Percentiles rank a stretch among this genome's conserved stretches.
Conservation (phyloP, 2,797 vertebrate genomes). For the Oceanodroma leucorhoa region DNA sequence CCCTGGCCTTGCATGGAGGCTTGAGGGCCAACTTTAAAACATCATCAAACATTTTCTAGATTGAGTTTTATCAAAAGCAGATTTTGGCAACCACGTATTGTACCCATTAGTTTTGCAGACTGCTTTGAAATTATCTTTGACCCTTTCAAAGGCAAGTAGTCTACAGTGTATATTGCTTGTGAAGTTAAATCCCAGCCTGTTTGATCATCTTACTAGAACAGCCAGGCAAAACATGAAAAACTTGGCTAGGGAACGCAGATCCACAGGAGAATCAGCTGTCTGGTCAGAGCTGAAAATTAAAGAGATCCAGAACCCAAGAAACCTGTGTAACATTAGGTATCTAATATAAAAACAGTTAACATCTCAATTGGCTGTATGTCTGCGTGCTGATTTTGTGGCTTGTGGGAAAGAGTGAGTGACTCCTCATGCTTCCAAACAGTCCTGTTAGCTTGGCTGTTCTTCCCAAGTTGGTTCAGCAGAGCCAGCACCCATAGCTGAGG, state of each 20-base stretch:
- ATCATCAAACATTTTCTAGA: not conserved
- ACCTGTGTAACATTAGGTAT: not conserved
- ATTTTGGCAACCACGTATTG: not conserved
- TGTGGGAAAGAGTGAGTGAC: not conserved
- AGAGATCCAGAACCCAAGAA: not conserved
- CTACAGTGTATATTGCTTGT: not conserved
- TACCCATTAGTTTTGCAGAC: not conserved
- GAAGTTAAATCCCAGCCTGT: not conserved
- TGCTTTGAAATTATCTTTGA: constrained; percentile 3
- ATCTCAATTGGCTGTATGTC: not conserved
- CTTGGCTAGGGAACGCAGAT: not conserved
- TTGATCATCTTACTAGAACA: not conserved
- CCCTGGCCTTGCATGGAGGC: not conserved
- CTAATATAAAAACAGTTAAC: not conserved
- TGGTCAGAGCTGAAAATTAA: not conserved
- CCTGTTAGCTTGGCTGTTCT: not conserved
- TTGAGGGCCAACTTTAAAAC: constrained; percentile 7
- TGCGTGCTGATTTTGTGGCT: not conserved
- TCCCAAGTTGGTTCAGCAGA: not conserved
- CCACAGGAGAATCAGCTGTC: not conserved
- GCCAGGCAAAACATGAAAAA: not conserved
- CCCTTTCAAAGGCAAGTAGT: not conserved
- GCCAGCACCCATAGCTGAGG: not conserved
- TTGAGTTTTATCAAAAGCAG: not conserved
- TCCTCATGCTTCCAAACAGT: not conserved